These are phyloP conservation scores for Spodoptera picta DNA, from an alignment of 2,888 invertebrate species.

Conservation along the genomic window DNA sequence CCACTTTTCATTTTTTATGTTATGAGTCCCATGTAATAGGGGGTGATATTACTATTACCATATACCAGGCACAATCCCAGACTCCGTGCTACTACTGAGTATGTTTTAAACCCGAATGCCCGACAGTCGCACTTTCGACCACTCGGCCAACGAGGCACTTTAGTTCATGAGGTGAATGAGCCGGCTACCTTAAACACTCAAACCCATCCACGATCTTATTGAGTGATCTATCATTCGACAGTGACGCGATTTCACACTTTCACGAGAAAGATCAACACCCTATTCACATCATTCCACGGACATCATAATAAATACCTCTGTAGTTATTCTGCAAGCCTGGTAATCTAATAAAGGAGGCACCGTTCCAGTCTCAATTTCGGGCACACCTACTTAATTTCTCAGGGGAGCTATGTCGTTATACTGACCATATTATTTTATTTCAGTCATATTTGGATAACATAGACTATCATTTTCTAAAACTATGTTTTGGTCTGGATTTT, in stretches of 20 bases:
- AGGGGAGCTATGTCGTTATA: constrained; percentile 19
- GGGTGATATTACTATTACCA: too few relatives aligned
- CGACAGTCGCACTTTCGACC: too few relatives aligned
- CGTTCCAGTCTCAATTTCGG: constrained; percentile 38
- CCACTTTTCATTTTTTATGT: too few relatives aligned
- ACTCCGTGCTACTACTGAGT: too few relatives aligned
- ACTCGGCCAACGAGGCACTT: too few relatives aligned
- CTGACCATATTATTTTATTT: constrained; percentile 18
- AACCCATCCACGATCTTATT: too few relatives aligned
- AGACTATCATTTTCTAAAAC: background rate
- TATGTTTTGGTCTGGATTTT: background rate
- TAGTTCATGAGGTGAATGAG: too few relatives aligned
- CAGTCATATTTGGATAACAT: background rate
- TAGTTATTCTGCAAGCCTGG: constrained; percentile 33
- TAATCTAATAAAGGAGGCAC: constrained; percentile 31
- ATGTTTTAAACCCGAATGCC: too few relatives aligned
- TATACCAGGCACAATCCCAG: too few relatives aligned
- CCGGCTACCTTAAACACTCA: too few relatives aligned
- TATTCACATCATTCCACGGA: constrained; percentile 26
- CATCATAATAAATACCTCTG: constrained; percentile 16
- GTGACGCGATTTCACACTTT: constrained; percentile 13
- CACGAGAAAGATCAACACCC: constrained; percentile 11
- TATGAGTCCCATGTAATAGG: too few relatives aligned
- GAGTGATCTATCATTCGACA: constrained; percentile 4
- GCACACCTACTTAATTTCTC: constrained; percentile 45